Percentiles rank a stretch among this genome's conserved stretches.
Conservation (phyloP, 2,113 vertebrate genomes). For the Cygnus buccinator region DNA sequence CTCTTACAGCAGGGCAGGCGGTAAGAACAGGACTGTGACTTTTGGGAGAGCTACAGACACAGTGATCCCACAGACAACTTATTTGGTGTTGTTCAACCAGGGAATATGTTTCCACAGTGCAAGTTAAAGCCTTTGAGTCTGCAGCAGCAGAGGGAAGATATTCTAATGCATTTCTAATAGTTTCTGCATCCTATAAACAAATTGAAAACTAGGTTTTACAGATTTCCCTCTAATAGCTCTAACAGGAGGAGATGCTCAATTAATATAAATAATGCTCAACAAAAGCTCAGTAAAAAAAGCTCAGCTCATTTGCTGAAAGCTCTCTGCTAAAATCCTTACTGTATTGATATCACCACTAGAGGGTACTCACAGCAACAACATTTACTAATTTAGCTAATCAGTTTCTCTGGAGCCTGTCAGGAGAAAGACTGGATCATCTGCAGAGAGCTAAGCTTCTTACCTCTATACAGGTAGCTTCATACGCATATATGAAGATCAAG, state of each 20-base stretch:
- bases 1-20: not conserved
- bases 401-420: not conserved
- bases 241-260: not conserved
- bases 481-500: not conserved
- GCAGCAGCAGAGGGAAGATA: not conserved
- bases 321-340: not conserved
- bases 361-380: constrained; percentile 32
- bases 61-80: not conserved
- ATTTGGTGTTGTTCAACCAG: not conserved
- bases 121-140: not conserved
- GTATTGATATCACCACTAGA: constrained; percentile 42
- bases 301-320: not conserved
- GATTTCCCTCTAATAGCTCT: not conserved
- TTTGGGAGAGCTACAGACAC: not conserved
- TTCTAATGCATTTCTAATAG: not conserved
- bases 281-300: not conserved
- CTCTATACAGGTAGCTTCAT: not conserved
- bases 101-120: fast-evolving
- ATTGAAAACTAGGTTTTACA: not conserved
- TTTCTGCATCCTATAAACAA: not conserved
- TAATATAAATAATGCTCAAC: not conserved
- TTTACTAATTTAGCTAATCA: not conserved
- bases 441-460: constrained; percentile 22
- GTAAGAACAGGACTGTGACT: not conserved
- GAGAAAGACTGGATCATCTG: not conserved